Conservation (phyloP, 1,140 invertebrate species). For the Hyles vespertilio region DNA sequence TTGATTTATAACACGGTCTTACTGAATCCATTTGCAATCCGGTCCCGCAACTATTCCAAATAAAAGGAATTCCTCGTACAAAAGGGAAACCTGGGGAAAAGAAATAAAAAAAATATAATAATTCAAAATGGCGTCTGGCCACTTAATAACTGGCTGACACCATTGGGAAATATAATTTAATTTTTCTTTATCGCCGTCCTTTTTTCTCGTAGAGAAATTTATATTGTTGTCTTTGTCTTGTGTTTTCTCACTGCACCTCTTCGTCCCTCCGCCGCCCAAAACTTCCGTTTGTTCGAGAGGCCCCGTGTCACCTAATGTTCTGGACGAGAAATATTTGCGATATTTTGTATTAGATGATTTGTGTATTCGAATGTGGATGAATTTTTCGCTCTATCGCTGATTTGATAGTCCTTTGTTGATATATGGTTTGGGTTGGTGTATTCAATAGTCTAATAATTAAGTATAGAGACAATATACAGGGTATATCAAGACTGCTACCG, state of each 20-base stretch:
- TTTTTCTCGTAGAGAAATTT: constrained; percentile 26
- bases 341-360: constrained; percentile 68
- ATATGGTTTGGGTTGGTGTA: too few species aligned
- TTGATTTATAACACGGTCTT: constrained; percentile 46
- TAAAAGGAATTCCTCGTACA: constrained; percentile 64
- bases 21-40: constrained; percentile 55
- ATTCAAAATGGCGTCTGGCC: constrained; percentile 76
- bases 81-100: constrained; percentile 60
- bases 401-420: too few species aligned
- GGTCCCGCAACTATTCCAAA: constrained; percentile 62
- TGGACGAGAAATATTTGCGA: constrained; percentile 66
- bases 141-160: constrained; percentile 77
- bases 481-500: too few species aligned
- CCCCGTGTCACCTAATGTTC: constrained; percentile 59
- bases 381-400: constrained; percentile 41
- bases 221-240: constrained; percentile 34
- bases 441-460: too few species aligned
- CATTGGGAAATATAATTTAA: constrained; percentile 78
- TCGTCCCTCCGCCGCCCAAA: constrained; percentile 35
- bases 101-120: constrained; percentile 69
- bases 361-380: constrained; percentile 47
- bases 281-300: constrained; percentile 56
- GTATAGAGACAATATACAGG: too few species aligned
- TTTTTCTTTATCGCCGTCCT: constrained; percentile 61
- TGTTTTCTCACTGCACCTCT: constrained; percentile 51